Conservation (phyloP, 2,113 vertebrate species). For the Melanotaenia duboulayi region DNA sequence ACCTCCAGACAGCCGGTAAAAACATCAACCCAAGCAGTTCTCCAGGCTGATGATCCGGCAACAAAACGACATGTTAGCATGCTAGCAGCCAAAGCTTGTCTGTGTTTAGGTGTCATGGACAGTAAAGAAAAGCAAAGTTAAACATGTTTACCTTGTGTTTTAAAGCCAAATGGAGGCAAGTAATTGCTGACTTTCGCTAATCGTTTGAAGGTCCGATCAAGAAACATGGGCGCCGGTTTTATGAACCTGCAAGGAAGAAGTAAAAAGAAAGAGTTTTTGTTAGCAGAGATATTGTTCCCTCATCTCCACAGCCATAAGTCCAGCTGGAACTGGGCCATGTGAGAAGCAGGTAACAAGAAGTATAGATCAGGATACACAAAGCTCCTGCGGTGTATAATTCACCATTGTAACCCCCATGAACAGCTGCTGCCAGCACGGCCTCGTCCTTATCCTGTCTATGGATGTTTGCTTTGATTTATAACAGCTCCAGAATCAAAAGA, state of each 20-base stretch:
- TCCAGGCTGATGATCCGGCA: too few relatives aligned
- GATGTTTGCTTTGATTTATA: conserved; percentile 63
- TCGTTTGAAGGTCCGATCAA: conserved; percentile 82
- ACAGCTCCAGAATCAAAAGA: conserved; percentile 65
- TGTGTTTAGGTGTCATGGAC: too few relatives aligned
- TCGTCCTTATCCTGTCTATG: conserved; percentile 55
- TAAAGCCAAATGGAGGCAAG: conserved; percentile 84
- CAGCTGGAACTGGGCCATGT: too few relatives aligned
- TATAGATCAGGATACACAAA: conserved; percentile 8
- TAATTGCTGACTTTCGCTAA: conserved; percentile 76
- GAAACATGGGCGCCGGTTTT: conserved; percentile 82
- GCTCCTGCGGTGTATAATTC: conserved; percentile 21
- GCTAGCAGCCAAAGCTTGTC: too few relatives aligned
- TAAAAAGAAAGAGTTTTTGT: not conserved
- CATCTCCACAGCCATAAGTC: not conserved
- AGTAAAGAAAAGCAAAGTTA: not conserved
- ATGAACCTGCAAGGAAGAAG: conserved; percentile 71
- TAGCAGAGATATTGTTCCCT: not conserved
- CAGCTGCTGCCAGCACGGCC: conserved; percentile 42
- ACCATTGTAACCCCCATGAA: conserved; percentile 41
- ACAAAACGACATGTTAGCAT: too few relatives aligned
- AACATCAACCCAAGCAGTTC: too few relatives aligned
- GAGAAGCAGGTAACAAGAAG: conserved; percentile 4
- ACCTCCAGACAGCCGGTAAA: too few relatives aligned
- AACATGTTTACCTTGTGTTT: conserved; percentile 83